Percentiles rank a stretch among this genome's conserved stretches.
These are phyloP conservation scores for Scylla paramamosain DNA, from an alignment of 1,140 invertebrate genomes.

Conservation along the genomic window DNA sequence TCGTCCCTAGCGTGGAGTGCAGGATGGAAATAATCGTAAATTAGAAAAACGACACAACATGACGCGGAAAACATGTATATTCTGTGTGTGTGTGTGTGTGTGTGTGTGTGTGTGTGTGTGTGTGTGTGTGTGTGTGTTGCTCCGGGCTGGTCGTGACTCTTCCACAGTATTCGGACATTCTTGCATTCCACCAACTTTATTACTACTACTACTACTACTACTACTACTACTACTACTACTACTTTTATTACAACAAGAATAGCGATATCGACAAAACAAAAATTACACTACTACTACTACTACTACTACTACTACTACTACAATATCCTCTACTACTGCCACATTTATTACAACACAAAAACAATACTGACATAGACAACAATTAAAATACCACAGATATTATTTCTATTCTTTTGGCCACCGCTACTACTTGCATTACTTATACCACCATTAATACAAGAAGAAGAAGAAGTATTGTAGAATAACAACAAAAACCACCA, in stretches of 20 bases:
- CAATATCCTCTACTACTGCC: background rate
- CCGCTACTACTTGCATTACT: too few species aligned
- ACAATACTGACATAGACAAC: background rate
- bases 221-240: background rate
- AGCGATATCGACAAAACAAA: background rate
- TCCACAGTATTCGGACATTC: conserved; percentile 11
- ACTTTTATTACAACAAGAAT: background rate
- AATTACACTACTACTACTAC: background rate
- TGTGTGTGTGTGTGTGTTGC: conserved; percentile 16
- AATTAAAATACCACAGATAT: too few species aligned
- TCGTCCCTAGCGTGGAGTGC: too few species aligned
- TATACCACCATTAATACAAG: too few species aligned
- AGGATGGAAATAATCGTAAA: too few species aligned
- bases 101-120: conserved; percentile 17
- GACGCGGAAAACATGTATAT: background rate
- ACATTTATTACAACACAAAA: background rate
- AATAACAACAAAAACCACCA: too few species aligned
- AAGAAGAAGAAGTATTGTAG: too few species aligned
- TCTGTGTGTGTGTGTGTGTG: background rate
- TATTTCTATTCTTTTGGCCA: too few species aligned
- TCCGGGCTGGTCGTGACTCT: background rate
- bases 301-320: conserved; percentile 16
- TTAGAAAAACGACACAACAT: background rate
- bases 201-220: background rate
- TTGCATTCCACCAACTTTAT: background rate